Percentiles rank a stretch among this genome's conserved stretches.
phyloP scores from a whole-genome alignment of 2,113 vertebrate genomes.

The Halcyon senegalensis region DNA sequence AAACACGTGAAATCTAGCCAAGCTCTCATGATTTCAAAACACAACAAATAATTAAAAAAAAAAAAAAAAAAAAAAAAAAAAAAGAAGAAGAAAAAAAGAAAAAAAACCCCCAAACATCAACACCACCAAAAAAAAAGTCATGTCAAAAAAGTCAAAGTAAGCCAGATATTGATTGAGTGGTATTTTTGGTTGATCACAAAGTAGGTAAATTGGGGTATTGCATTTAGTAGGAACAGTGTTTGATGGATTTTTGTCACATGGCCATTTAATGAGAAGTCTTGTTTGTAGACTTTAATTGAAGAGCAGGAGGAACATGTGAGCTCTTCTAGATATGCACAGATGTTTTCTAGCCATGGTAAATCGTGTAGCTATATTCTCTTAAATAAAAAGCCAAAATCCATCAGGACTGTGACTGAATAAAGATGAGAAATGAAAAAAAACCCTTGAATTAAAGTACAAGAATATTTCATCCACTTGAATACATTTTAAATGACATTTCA shows the following conservation, averaged over 20 bases:
- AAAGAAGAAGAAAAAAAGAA: background rate
- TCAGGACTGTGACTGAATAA: background rate
- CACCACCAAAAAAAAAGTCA: background rate
- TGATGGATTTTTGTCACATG: background rate
- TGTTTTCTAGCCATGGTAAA: background rate
- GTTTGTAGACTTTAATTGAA: background rate
- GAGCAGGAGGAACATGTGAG: background rate
- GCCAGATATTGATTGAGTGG: background rate
- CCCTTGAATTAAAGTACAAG: background rate
- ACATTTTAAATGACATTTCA: background rate
- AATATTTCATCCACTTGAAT: conserved; percentile 16
- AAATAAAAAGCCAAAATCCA: background rate
- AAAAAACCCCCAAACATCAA: too few relatives aligned
- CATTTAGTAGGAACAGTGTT: background rate
- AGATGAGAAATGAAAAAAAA: background rate
- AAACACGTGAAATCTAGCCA: background rate
- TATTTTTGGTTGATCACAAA: background rate
- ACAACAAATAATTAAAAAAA: background rate
- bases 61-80: too few relatives aligned
- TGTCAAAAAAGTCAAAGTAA: background rate
- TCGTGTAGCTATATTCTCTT: background rate
- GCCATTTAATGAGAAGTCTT: background rate
- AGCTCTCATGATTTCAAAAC: background rate
- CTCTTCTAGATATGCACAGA: background rate
- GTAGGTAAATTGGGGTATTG: background rate